Evolutionary conservation across 2,113 vertebrate genomes (phyloP).

Genomic region (Ginglymostoma cirratum): DNA sequence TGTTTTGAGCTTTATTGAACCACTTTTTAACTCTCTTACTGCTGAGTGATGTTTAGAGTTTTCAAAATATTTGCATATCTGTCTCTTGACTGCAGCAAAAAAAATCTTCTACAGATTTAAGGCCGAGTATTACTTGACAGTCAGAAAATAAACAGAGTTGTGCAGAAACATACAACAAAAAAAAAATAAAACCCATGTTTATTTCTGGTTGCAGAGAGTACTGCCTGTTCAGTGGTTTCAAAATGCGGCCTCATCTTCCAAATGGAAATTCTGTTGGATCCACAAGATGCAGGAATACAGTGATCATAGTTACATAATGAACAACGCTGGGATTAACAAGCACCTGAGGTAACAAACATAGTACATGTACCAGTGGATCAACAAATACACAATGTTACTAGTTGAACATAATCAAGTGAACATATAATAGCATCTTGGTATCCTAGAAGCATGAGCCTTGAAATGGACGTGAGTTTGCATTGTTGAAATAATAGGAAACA

Average conservation of each 20-base stretch:
- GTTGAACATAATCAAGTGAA: neutral
- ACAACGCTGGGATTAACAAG: neutral
- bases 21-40: slow-evolving; percentile 24
- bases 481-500: neutral
- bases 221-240: neutral
- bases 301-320: neutral
- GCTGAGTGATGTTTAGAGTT: neutral
- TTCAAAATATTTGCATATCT: neutral
- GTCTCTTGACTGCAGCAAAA: neutral
- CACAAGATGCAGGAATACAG: neutral
- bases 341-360: neutral
- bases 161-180: neutral
- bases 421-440: neutral
- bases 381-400: neutral
- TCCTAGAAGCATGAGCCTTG: neutral
- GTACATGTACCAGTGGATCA: neutral
- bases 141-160: neutral
- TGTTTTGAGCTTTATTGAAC: slow-evolving; percentile 34
- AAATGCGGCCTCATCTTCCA: neutral
- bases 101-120: neutral
- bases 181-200: neutral
- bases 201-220: neutral
- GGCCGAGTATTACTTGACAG: neutral
- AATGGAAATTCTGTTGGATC: neutral
- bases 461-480: neutral